phyloP scores from a whole-genome alignment of 2,888 invertebrate species.

The Calameuta idolon region DNA sequence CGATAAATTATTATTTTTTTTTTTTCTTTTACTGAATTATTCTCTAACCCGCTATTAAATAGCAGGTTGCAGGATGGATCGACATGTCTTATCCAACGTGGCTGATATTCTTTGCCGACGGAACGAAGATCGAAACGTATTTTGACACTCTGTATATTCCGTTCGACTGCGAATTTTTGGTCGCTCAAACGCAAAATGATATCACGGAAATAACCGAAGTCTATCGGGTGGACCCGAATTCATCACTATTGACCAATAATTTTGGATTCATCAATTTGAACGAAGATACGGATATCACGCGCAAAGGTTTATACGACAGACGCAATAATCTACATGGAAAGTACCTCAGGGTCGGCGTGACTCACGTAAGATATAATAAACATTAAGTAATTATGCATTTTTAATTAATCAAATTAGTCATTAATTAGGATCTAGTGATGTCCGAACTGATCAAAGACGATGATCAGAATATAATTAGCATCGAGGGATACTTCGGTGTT shows the following conservation, averaged over 20 bases:
- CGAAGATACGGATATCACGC: conserved; percentile 44
- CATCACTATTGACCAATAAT: neutral
- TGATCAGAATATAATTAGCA: too few relatives aligned
- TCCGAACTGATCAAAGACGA: too few relatives aligned
- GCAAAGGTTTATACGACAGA: conserved; percentile 51
- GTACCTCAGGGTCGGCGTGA: conserved; percentile 45
- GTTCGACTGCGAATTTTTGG: conserved; percentile 55
- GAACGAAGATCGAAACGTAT: conserved; percentile 47
- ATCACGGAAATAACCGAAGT: conserved; percentile 51
- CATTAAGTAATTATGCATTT: conserved; percentile 10
- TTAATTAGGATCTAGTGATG: neutral
- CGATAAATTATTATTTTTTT: neutral
- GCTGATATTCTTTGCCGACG: conserved; percentile 55
- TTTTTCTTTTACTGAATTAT: conserved; percentile 18
- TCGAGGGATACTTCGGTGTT: too few relatives aligned
- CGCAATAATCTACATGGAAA: conserved; percentile 56
- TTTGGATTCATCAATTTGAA: conserved; percentile 51
- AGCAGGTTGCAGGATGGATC: conserved; percentile 59
- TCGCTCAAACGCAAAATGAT: conserved; percentile 29
- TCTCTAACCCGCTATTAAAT: conserved; percentile 16
- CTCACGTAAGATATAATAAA: conserved; percentile 40
- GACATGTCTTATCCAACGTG: conserved; percentile 62
- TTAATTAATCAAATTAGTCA: neutral
- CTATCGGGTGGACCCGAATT: conserved; percentile 37
- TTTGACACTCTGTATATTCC: conserved; percentile 54